Base-by-base conservation (phyloP, 1,140 invertebrate genomes). In the Brachystomella parvula region DNA sequence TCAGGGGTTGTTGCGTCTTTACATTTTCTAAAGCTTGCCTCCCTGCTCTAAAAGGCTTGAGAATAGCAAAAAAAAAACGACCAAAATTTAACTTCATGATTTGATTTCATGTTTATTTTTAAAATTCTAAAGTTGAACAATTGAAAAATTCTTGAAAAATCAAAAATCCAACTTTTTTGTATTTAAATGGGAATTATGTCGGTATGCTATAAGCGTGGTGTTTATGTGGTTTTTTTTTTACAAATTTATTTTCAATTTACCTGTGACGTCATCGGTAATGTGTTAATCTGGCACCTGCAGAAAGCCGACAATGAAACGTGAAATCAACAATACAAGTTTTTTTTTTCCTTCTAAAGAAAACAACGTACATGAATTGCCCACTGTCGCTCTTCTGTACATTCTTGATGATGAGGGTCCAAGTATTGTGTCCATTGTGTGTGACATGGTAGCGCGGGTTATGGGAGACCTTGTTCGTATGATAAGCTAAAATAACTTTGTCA, bases 201-300 rank as follows among this genome's bases (percentile, higher is more conserved):
- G 26, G 24, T 33, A 3, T 31, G n/a, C 31, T 30, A 19, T 24
- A 24, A 59, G 35, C n/a, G 19, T 61, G 15, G 12, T 56, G 49
- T 56, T 61, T n/a, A 19, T 61, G 30, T 6, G 26, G 17, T n/a
- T n/a, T n/a, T 31, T 33, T 57, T 30, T 29, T 33, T 61, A 24
- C 26, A 9, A 6, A 61, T 61, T 9, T 32, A 32, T 24, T 61
- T 49, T 17, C 12, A 17, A 57, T n/a, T 61, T 79, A 92, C 89
- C 84, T 91, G 89, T 78, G 86, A 89, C 74, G 86, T 84, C 89
- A 92, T 92, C 3, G 91, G 91, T 75, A 92, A 89, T 2, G 90
- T 93, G 77, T 94, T 94, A 71, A 94, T 87, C 79, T 94, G 91
- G 77, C 90, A 94, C n/a, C n/a, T n/a, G n/a, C n/a, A n/a, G n/a